phyloP scores from a whole-genome alignment of 2,888 invertebrate genomes.

The Lepidocyrtinus sp. region DNA sequence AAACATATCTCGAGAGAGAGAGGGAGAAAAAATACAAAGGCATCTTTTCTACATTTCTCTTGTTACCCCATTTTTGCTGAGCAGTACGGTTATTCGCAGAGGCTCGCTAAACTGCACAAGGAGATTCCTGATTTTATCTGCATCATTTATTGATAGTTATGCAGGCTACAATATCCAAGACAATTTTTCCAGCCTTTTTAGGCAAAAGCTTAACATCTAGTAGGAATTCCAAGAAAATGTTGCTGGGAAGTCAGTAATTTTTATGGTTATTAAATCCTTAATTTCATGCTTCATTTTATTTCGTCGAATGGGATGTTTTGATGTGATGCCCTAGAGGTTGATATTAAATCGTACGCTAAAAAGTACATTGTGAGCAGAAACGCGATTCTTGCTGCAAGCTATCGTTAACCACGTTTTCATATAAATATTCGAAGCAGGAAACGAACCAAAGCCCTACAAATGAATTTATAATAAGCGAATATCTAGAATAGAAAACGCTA shows the following conservation, averaged over 20 bases:
- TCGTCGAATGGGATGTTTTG: too few species aligned
- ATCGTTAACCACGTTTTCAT: too few species aligned
- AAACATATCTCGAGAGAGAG: background rate
- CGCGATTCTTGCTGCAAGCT: too few species aligned
- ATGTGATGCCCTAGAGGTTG: too few species aligned
- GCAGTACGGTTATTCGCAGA: too few species aligned
- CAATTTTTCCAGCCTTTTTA: background rate
- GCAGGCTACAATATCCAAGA: background rate
- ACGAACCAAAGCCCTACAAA: too few species aligned
- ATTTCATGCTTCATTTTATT: background rate
- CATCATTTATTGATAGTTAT: background rate
- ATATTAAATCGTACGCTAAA: too few species aligned
- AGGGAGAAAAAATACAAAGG: background rate
- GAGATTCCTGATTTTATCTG: background rate
- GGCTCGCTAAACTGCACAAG: background rate
- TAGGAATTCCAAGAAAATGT: background rate
- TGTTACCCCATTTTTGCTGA: background rate
- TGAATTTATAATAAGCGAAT: too few species aligned
- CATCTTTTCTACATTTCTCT: background rate
- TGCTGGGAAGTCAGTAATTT: background rate
- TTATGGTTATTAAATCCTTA: background rate
- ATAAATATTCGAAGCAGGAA: too few species aligned
- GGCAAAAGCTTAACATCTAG: background rate
- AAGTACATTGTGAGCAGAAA: too few species aligned
- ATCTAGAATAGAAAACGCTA: too few species aligned